Evolutionary conservation across 2,113 vertebrate species (phyloP).

Genomic region (Tetraodon nigroviridis): DNA sequence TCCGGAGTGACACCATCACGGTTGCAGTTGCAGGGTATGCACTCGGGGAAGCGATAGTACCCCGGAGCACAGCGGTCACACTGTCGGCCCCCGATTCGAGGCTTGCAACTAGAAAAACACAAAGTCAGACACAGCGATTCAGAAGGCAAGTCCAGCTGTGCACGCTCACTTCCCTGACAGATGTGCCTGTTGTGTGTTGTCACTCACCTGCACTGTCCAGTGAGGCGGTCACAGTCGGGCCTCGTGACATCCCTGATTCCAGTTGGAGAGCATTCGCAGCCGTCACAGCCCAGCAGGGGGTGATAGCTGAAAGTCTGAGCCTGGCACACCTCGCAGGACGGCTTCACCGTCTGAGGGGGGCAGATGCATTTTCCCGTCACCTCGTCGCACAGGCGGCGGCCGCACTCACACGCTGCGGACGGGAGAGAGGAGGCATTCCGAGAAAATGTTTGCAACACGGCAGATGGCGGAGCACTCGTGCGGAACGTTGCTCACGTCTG

Average conservation of each 20-base stretch:
- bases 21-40: conserved; percentile 80
- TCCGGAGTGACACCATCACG: conserved; percentile 73
- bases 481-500: conserved; percentile 76
- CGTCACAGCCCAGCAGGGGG: conserved; percentile 83
- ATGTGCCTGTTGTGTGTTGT: background rate
- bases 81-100: conserved; percentile 77
- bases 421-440: background rate
- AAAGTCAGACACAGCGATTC: too few relatives aligned
- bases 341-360: conserved; percentile 82
- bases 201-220: conserved; percentile 86
- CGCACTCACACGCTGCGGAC: conserved; percentile 80
- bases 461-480: background rate
- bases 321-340: conserved; percentile 81
- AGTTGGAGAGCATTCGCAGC: conserved; percentile 81
- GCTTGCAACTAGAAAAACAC: conserved; percentile 78
- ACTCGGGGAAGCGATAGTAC: conserved; percentile 83
- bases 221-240: conserved; percentile 76
- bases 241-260: conserved; percentile 61
- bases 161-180: too few relatives aligned
- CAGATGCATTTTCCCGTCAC: conserved; percentile 85
- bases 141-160: too few relatives aligned
- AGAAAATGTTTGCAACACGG: background rate
- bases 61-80: conserved; percentile 85
- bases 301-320: conserved; percentile 83
- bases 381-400: conserved; percentile 82